Evolutionary conservation across 2,113 vertebrate species (phyloP).

Genomic region (Ailurus styani): DNA sequence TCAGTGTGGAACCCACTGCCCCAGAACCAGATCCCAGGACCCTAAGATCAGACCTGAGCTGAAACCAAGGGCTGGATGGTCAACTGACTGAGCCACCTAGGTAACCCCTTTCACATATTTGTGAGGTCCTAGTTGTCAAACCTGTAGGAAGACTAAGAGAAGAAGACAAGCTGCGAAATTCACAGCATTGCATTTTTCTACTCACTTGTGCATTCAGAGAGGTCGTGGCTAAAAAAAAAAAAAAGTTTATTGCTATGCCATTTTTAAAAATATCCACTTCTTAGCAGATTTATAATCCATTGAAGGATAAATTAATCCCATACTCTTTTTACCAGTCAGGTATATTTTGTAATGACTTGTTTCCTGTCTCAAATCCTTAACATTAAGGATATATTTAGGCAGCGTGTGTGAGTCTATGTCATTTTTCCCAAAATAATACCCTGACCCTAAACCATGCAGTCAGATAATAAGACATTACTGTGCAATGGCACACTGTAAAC

Average conservation of each 20-base stretch:
- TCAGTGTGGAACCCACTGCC: not conserved
- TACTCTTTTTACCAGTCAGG: not conserved
- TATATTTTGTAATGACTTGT: not conserved
- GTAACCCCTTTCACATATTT: not conserved
- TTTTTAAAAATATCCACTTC: not conserved
- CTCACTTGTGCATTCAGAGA: not conserved
- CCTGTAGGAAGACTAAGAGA: not conserved
- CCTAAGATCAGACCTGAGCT: not conserved
- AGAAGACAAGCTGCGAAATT: not conserved
- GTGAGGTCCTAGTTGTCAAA: not conserved
- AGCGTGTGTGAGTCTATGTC: not conserved
- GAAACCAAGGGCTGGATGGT: not conserved
- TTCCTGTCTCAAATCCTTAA: not conserved
- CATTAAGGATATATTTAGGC: not conserved
- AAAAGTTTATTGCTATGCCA: not conserved
- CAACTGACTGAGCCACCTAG: not conserved
- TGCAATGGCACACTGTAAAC: not conserved
- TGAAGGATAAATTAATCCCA: not conserved
- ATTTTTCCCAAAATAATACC: slow-evolving; percentile 51
- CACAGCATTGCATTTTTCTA: not conserved
- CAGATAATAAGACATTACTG: not conserved
- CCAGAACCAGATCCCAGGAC: not conserved
- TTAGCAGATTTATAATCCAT: not conserved
- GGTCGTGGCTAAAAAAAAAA: not conserved
- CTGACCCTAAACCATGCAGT: not conserved